A percentile compares a stretch with the other conserved stretches of the same genome.
Evolutionary conservation across 2,113 vertebrate genomes (phyloP).

Genomic region (Gobiocypris rarus): DNA sequence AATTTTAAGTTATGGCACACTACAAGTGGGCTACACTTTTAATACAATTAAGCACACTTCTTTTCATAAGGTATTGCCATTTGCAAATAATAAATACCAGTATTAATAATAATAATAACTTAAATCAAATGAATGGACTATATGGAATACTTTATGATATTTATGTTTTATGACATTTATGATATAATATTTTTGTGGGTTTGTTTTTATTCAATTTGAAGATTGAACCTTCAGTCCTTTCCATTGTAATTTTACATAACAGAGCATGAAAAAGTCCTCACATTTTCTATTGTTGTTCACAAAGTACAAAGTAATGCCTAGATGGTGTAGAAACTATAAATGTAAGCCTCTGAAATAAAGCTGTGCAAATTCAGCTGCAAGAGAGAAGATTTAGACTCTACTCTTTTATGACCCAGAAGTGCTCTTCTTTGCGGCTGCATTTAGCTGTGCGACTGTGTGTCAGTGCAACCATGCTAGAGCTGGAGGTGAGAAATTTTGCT

Average conservation of each 20-base stretch:
- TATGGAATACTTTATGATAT: not conserved
- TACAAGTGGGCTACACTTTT: too few species aligned
- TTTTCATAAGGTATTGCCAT: too few species aligned
- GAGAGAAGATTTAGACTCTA: not conserved
- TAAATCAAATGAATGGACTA: not conserved
- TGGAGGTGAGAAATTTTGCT: constrained; percentile 10
- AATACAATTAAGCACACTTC: too few species aligned
- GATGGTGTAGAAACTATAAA: not conserved
- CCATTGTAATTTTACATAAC: not conserved
- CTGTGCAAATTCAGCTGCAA: not conserved
- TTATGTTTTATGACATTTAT: not conserved
- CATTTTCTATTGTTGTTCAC: not conserved
- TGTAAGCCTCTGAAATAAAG: not conserved
- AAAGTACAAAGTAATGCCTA: not conserved
- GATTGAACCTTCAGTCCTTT: not conserved
- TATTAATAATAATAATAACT: too few species aligned
- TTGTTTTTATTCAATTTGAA: not conserved
- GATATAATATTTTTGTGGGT: not conserved
- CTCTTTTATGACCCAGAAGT: not conserved
- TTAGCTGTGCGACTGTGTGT: constrained; percentile 5
- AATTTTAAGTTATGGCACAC: too few species aligned
- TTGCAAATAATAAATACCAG: too few species aligned
- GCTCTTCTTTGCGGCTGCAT: not conserved
- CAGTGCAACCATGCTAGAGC: not conserved
- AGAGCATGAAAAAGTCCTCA: not conserved